Evolutionary conservation across 1,140 invertebrate species (phyloP), one percentile per base, ranked within the genome.

Genomic region (Pseudomyrmex pallidus): DNA sequence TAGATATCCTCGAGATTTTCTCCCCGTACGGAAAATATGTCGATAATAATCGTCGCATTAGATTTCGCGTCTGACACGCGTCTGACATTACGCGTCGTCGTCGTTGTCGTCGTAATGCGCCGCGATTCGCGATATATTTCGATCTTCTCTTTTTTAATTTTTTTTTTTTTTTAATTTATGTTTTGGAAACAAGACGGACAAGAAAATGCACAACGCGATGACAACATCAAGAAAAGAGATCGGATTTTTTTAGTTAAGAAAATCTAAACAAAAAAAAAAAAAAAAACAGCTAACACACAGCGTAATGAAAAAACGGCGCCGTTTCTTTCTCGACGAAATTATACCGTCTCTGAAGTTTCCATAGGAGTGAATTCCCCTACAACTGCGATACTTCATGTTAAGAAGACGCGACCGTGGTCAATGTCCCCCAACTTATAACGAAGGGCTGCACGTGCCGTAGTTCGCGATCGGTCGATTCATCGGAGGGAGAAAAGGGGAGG

Each of bases 1-100:
- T 64, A 59, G 72, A 80, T 76, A 80, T 66, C 61, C 73, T 3
- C 62, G n/a, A 72, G 86, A 74, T 74, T 89, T 61, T 72, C 82
- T 44, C 76, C 48, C 52, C 77, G 57, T 56, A 62, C 17, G 52
- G 46, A 61, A 85, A 88, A 68, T 68, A 67, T 50, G 48, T 57
- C 87, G 74, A 66, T 68, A 72, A 85, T 89, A 89, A 88, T 86
- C 87, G 68, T 66, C 61, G 70, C 54, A 80, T 87, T 82, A 85
- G 76, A 66, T 67, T 56, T 52, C 15, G 5, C 48, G 50, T 22
- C 54, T 78, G 50, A 13, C 74, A 68, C 50, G 57, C 15, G 5
- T 61, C 8, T 17, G 52, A 48, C 20, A 57, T 57, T 52, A 2
- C 13, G 35, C 35, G 64, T 22, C 35, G 35, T 35, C 35, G 35